Base-by-base conservation (phyloP, 2,888 invertebrate species). In the Pheosia gnoma region DNA sequence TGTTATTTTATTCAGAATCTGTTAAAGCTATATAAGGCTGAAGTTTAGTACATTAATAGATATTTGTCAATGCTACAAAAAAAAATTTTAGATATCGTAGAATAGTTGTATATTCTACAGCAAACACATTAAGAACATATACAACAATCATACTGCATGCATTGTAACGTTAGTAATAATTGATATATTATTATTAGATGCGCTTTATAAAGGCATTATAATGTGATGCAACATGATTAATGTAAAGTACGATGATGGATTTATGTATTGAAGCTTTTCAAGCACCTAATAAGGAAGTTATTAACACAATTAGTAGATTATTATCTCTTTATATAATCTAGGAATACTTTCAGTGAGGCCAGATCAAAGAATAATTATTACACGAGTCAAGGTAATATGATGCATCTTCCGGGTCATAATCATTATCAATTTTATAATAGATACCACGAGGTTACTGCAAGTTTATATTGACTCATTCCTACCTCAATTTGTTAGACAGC, bases 241-340 rank as follows among this genome's bases (percentile, higher is more conserved):
- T 1, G 41, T 41, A 25, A 0, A 25, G 25, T 25, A 25, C 25
- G 25, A 25, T 25, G 2, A 25, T 25, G 25, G 25, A 25, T 9
- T 47, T 9, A 11, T 51, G 36, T 52, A 58, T 67, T 67, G 60
- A 36, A 37, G 45, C 13, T 36, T 52, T 47, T 59, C 39, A 67
- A 65, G 58, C 49, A 60, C 62, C 59, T 59, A 55, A 70, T 43
- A 39, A 67, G 75, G 77, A 74, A 74, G 66, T 67, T 62, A 61
- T 54, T 64, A 62, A 57, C 65, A 63, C 62, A 62, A 61, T 67
- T 62, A 69, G 70, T 72, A 71, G 67, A 58, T 69, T 69, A 66
- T 67, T 68, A 72, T 65, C 62, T 64, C 56, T 55, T 62, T 69
- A 72, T 66, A 73, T 71, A 66, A 61, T 52, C 58, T 74, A 70